phyloP scores from a whole-genome alignment of 2,113 vertebrate genomes.

The Gila orcuttii region DNA sequence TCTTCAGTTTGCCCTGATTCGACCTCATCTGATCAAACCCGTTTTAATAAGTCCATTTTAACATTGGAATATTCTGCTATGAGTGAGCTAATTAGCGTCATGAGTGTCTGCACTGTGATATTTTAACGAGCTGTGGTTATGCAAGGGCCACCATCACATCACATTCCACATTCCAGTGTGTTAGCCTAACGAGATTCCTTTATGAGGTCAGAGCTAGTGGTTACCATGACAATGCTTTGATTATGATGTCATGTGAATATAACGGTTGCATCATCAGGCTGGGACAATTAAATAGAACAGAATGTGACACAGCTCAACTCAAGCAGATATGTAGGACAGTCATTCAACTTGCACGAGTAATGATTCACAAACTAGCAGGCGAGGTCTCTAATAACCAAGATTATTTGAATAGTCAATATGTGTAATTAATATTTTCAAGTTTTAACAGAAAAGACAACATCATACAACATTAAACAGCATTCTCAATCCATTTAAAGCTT shows the following conservation, averaged over 20 bases:
- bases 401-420: neutral
- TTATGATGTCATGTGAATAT: neutral
- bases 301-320: neutral
- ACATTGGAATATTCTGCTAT: neutral
- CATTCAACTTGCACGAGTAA: neutral
- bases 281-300: neutral
- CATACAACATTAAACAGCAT: neutral
- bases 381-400: neutral
- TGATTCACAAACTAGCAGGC: neutral
- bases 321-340: neutral
- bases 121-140: conserved; percentile 8
- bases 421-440: neutral
- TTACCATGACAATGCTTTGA: conserved; percentile 2
- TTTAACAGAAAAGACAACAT: neutral
- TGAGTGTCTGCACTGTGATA: neutral
- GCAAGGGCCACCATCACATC: conserved; percentile 16
- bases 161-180: neutral
- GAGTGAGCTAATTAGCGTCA: conserved; percentile 39
- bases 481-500: neutral
- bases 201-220: neutral
- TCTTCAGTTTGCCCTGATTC: conserved; percentile 23
- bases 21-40: conserved; percentile 48
- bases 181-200: neutral
- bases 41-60: conserved; percentile 33
- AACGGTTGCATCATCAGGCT: neutral